Conservation (phyloP, 2,888 invertebrate genomes). For the Anodontia alba region DNA sequence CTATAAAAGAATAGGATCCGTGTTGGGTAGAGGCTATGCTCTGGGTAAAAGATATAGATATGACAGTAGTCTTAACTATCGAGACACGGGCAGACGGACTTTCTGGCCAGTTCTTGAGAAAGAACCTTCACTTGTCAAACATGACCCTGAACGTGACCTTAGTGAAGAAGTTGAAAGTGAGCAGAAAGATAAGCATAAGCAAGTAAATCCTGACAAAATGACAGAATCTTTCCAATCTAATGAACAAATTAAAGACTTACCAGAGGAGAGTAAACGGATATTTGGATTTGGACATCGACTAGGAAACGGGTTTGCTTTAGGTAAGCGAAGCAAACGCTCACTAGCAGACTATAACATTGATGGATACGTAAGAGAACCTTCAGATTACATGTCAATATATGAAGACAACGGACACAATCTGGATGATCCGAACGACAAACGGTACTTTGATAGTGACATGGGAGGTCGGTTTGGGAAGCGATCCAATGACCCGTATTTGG, state of each 20-base stretch:
- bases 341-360: background rate
- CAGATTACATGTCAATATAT: background rate
- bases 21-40: background rate
- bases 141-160: background rate
- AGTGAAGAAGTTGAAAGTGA: background rate
- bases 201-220: background rate
- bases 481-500: background rate
- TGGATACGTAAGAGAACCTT: background rate
- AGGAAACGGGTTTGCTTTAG: background rate
- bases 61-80: background rate
- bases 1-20: conserved; percentile 18
- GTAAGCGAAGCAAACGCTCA: background rate
- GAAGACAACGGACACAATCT: background rate
- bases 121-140: background rate
- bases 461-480: background rate
- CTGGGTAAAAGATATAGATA: background rate
- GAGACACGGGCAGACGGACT: background rate
- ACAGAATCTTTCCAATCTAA: background rate
- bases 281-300: background rate
- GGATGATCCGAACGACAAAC: background rate
- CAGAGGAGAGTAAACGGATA: background rate
- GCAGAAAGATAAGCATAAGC: too few species aligned
- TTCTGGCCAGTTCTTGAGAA: background rate
- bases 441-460: background rate
- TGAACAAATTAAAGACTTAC: background rate